phyloP scores from a whole-genome alignment of 2,888 invertebrate species.

The Tenthredo livida region DNA sequence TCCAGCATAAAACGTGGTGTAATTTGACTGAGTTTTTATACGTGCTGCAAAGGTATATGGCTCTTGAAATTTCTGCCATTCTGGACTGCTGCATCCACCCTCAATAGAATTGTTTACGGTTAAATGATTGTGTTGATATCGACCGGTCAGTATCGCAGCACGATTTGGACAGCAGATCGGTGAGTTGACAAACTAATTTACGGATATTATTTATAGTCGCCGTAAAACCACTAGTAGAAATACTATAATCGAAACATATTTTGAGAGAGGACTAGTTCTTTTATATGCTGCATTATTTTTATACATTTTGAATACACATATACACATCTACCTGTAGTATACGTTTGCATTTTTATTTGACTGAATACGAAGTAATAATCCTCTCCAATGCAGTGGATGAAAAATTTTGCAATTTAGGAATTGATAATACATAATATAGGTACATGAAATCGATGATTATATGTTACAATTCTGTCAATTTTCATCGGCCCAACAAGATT shows the following conservation, averaged over 20 bases:
- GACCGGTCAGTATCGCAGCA: slow-evolving; percentile 91
- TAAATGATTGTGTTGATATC: slow-evolving; percentile 90
- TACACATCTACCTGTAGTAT: too few relatives aligned
- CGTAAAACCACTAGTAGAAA: neutral
- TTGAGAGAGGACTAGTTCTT: neutral
- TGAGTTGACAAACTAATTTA: slow-evolving; percentile 87
- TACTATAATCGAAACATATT: neutral
- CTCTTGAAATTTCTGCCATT: slow-evolving; percentile 86
- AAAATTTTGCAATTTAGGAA: neutral
- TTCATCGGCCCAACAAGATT: neutral
- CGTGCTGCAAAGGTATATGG: slow-evolving; percentile 84
- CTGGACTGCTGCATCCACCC: slow-evolving; percentile 87
- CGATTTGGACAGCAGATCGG: slow-evolving; percentile 95
- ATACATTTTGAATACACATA: neutral
- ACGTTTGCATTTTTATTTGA: neutral
- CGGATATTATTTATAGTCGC: slow-evolving; percentile 58
- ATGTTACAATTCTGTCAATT: neutral
- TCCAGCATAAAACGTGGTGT: slow-evolving; percentile 94
- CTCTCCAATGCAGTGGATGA: neutral
- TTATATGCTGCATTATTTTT: neutral
- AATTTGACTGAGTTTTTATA: slow-evolving; percentile 82
- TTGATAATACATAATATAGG: neutral
- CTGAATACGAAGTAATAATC: neutral
- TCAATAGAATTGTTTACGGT: slow-evolving; percentile 88
- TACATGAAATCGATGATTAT: neutral